These are phyloP conservation scores for Phylloscopus collybita DNA, from an alignment of 2,797 vertebrate genomes.

Conservation along the genomic window DNA sequence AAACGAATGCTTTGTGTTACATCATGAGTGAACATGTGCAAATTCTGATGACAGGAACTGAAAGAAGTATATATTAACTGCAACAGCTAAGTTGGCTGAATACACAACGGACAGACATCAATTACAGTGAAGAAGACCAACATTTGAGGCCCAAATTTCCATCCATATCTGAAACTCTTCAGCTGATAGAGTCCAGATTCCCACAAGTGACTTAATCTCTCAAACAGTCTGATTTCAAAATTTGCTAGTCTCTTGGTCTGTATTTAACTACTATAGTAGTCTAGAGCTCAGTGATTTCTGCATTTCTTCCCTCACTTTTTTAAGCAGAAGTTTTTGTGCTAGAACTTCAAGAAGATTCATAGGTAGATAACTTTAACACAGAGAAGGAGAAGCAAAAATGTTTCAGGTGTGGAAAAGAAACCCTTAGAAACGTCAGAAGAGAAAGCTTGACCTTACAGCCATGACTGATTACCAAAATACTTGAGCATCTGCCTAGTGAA, in stretches of 20 bases:
- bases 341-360: neutral
- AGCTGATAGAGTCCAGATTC: neutral
- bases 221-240: neutral
- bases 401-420: neutral
- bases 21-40: neutral
- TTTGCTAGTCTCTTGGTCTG: neutral
- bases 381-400: neutral
- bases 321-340: neutral
- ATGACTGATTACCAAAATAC: neutral
- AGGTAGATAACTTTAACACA: neutral
- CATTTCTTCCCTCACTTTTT: neutral
- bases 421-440: neutral
- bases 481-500: neutral
- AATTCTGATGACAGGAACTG: neutral
- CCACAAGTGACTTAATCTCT: neutral
- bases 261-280: neutral
- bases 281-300: neutral
- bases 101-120: neutral
- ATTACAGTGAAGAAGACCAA: neutral
- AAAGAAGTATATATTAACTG: neutral
- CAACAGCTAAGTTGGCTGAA: neutral
- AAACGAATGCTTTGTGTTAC: neutral
- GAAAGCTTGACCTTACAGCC: neutral
- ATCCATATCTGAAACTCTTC: neutral
- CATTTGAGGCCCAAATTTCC: neutral